A percentile compares a stretch with the other conserved stretches of the same genome.
These are phyloP conservation scores for Eledone cirrhosa DNA, from an alignment of 2,888 invertebrate genomes.

Conservation along the genomic window DNA sequence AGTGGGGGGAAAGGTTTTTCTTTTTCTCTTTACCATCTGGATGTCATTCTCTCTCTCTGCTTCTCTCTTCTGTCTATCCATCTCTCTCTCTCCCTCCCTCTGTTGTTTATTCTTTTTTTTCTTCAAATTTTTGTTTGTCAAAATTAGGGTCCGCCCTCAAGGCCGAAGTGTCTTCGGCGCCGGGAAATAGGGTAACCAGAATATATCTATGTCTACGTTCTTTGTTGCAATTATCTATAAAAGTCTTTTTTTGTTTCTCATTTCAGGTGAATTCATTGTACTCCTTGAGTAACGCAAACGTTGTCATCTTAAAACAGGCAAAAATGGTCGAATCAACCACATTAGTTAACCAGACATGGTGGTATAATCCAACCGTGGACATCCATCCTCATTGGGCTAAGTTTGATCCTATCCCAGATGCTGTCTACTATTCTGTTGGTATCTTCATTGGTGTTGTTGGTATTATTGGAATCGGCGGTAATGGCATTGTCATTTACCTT, in stretches of 20 bases:
- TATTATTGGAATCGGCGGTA: conserved; percentile 57
- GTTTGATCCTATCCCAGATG: conserved; percentile 50
- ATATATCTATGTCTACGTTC: neutral
- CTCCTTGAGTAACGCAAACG: neutral
- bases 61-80: neutral
- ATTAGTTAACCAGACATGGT: conserved; percentile 43
- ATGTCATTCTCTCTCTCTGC: neutral
- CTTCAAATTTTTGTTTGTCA: too few species aligned
- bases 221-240: neutral
- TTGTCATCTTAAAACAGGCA: conserved; percentile 23
- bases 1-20: neutral
- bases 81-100: neutral
- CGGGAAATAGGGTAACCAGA: too few species aligned
- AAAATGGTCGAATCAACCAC: conserved; percentile 27
- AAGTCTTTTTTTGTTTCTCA: neutral
- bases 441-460: conserved; percentile 75
- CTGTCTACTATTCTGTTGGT: conserved; percentile 57
- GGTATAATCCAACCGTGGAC: conserved; percentile 49
- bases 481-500: conserved; percentile 57
- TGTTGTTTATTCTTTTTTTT: neutral
- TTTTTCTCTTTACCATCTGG: neutral
- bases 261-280: neutral
- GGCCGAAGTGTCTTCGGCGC: too few species aligned
- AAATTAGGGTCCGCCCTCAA: too few species aligned
- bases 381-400: conserved; percentile 60